Evolutionary conservation across 1,140 invertebrate genomes (phyloP).

Genomic region (Nasonia longicornis): DNA sequence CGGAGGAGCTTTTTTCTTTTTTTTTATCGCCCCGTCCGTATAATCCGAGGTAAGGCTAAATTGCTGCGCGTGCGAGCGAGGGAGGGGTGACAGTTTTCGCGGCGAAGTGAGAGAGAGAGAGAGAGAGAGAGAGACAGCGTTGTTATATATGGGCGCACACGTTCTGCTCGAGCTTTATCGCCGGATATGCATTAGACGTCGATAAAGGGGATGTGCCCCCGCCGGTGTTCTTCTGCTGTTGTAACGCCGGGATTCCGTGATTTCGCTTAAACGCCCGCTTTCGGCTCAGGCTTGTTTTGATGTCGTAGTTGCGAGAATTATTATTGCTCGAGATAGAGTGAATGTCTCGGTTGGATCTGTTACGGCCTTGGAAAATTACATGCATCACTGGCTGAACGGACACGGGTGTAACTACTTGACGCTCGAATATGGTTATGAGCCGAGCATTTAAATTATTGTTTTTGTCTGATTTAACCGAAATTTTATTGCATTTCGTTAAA

Average conservation of each 20-base stretch:
- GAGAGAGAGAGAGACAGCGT: neutral
- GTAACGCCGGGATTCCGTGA: neutral
- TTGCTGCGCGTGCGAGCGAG: neutral
- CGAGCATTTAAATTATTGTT: too few species aligned
- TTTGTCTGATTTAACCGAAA: too few species aligned
- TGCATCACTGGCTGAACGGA: too few species aligned
- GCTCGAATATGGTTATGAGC: too few species aligned
- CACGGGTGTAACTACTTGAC: too few species aligned
- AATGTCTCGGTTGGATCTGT: neutral
- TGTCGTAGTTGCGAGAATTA: neutral
- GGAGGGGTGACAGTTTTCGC: neutral
- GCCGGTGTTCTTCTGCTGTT: neutral
- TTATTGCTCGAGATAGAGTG: neutral
- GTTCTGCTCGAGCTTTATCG: neutral
- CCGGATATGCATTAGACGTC: neutral
- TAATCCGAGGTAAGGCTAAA: neutral
- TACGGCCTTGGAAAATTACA: too few species aligned
- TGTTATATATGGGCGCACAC: neutral
- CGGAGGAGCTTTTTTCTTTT: constrained; percentile 14
- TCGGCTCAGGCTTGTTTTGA: neutral
- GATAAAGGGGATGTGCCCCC: neutral
- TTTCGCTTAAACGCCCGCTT: neutral
- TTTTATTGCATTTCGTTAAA: too few species aligned
- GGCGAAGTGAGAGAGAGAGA: too few species aligned
- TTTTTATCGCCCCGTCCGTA: neutral